A percentile compares a stretch with the other conserved stretches of the same genome.
Evolutionary conservation across 1,140 invertebrate species (phyloP).

Genomic region (Heliconius hewitsoni): DNA sequence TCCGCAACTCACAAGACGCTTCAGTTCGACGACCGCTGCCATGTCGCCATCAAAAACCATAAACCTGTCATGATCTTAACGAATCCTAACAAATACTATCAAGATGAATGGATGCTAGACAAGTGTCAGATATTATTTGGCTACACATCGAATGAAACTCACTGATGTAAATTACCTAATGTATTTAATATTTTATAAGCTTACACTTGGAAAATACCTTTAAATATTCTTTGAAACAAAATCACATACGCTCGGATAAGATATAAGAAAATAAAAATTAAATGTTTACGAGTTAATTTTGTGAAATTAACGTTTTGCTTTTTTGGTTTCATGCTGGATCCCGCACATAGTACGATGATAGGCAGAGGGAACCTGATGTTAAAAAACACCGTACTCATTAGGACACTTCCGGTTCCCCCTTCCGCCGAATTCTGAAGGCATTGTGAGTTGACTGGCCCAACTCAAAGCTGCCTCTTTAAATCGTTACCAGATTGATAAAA

Average conservation of each 20-base stretch:
- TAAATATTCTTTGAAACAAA: neutral
- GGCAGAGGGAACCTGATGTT: too few species aligned
- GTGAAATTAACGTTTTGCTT: neutral
- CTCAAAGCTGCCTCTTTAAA: too few species aligned
- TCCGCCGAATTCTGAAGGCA: too few species aligned
- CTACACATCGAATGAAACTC: neutral
- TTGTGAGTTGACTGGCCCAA: too few species aligned
- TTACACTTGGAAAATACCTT: neutral
- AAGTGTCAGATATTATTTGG: slow-evolving; percentile 28
- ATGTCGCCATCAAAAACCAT: slow-evolving; percentile 34
- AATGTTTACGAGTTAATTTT: neutral
- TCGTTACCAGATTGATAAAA: too few species aligned
- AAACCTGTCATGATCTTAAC: slow-evolving; percentile 33
- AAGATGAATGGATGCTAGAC: slow-evolving; percentile 37
- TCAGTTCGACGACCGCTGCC: slow-evolving; percentile 22
- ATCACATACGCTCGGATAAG: neutral
- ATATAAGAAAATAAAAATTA: neutral
- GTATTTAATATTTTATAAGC: neutral
- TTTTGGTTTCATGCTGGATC: too few species aligned
- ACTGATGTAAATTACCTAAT: neutral
- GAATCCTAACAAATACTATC: slow-evolving; percentile 38
- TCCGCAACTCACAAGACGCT: neutral
- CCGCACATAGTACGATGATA: too few species aligned
- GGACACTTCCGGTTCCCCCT: too few species aligned
- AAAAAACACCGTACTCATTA: too few species aligned